phyloP scores from a whole-genome alignment of 2,113 vertebrate genomes.

The Epinephelus cyanopodus region DNA sequence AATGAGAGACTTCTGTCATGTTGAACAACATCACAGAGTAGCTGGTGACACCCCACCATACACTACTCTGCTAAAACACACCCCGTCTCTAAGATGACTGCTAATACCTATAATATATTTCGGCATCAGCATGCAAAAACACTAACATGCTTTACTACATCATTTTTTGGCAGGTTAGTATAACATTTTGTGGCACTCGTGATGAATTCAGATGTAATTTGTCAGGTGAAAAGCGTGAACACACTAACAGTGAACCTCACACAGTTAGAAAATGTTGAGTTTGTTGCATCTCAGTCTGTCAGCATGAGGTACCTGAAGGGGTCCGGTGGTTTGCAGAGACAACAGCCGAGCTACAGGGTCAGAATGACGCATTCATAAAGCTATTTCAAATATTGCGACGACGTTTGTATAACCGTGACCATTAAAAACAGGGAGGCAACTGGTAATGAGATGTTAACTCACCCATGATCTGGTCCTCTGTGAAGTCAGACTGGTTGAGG shows the following conservation, averaged over 20 bases:
- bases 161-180: background rate
- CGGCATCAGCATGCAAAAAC: conserved; percentile 19
- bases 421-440: background rate
- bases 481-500: conserved; percentile 87
- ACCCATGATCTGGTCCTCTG: conserved; percentile 90
- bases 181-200: background rate
- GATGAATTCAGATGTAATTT: background rate
- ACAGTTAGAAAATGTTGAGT: background rate
- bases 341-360: conserved; percentile 33
- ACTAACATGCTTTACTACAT: background rate
- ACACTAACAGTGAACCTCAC: background rate
- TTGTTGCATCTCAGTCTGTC: background rate
- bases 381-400: background rate
- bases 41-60: background rate
- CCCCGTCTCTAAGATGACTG: background rate
- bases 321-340: conserved; percentile 4
- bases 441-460: conserved; percentile 57
- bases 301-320: conserved; percentile 41
- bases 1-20: too few species aligned
- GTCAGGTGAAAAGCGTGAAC: background rate
- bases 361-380: background rate
- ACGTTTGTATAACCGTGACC: background rate
- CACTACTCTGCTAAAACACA: background rate
- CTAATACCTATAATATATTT: background rate
- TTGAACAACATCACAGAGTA: background rate